Percentiles rank a stretch among this genome's conserved stretches.
These are phyloP conservation scores for Sebastes vulpes DNA, from an alignment of 2,797 vertebrate genomes.

Conservation along the genomic window DNA sequence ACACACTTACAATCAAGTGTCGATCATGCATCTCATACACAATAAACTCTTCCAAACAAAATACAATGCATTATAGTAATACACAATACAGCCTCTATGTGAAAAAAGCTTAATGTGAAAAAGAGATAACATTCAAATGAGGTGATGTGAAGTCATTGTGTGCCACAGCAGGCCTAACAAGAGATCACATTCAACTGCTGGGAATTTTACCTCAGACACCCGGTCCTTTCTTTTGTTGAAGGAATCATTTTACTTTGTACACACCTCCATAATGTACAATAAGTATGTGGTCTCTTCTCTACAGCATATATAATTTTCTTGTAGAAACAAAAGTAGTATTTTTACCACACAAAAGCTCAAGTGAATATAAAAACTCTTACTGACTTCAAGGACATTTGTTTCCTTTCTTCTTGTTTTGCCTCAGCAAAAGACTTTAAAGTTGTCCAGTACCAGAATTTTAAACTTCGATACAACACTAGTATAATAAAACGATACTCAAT, in stretches of 20 bases:
- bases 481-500: neutral
- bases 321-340: slow-evolving; percentile 6
- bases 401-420: neutral
- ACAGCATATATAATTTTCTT: slow-evolving; percentile 5
- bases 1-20: slow-evolving; percentile 74
- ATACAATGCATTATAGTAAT: slow-evolving; percentile 30
- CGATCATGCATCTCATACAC: slow-evolving; percentile 67
- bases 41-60: slow-evolving; percentile 50
- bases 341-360: neutral
- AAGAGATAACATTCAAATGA: slow-evolving; percentile 42
- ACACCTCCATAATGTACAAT: neutral
- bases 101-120: slow-evolving; percentile 17
- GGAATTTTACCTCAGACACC: slow-evolving; percentile 1
- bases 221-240: neutral
- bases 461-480: neutral
- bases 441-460: neutral
- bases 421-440: neutral
- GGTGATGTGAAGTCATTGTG: slow-evolving; percentile 5
- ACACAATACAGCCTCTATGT: slow-evolving; percentile 18
- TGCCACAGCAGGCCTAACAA: slow-evolving; percentile 14
- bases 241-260: neutral
- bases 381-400: slow-evolving; percentile 5
- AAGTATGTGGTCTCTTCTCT: neutral
- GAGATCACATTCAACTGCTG: slow-evolving; percentile 22
- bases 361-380: slow-evolving; percentile 11